These are phyloP conservation scores for Chironomus striatipennis DNA, from an alignment of 1,140 invertebrate species.

Conservation along the genomic window DNA sequence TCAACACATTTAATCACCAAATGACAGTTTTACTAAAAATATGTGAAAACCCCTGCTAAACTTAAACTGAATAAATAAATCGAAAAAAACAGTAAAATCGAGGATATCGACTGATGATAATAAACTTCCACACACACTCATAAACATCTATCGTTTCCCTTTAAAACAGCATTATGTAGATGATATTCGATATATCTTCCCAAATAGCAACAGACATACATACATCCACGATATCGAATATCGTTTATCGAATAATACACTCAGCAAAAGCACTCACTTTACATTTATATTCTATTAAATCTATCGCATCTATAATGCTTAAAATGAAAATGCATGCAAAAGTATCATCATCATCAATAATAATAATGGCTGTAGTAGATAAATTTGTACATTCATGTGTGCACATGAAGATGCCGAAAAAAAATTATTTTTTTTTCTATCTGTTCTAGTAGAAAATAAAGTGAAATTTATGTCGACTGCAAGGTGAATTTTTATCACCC, in stretches of 20 bases:
- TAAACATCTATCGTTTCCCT: no score
- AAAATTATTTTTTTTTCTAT: no score
- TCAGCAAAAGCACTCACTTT: background rate
- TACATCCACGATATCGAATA: background rate
- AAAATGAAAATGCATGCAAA: conserved; percentile 8
- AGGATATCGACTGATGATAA: no score
- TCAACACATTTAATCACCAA: no score
- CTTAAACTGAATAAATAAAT: no score
- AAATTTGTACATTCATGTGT: background rate
- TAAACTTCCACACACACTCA: no score
- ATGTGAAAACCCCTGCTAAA: no score
- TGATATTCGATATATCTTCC: background rate
- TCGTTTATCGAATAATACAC: background rate
- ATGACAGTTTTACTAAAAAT: no score
- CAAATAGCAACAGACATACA: background rate
- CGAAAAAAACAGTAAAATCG: no score
- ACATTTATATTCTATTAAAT: conserved; percentile 4
- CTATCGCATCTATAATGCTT: background rate
- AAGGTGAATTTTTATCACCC: background rate
- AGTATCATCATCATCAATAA: conserved; percentile 9
- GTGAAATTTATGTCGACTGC: background rate
- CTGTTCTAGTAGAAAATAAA: background rate
- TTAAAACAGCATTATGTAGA: background rate
- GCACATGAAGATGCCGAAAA: conserved; percentile 5
- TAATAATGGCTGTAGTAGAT: background rate